phyloP scores from a whole-genome alignment of 2,888 invertebrate species.

The Thereva nobilitata region DNA sequence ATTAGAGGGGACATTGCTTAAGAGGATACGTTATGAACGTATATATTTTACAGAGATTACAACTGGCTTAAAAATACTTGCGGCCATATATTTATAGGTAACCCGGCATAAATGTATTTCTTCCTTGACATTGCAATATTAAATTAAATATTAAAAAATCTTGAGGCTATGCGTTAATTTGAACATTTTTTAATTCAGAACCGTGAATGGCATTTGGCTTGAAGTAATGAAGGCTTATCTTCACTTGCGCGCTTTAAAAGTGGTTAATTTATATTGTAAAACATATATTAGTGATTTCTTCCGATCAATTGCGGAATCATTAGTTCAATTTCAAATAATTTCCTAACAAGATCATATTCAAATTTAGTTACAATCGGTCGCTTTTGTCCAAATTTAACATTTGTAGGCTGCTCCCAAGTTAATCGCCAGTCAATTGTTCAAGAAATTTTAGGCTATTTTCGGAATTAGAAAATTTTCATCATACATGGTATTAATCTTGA shows the following conservation, averaged over 20 bases:
- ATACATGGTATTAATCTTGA: constrained; percentile 38
- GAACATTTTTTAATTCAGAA: constrained; percentile 40
- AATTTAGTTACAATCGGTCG: constrained; percentile 41
- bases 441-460: constrained; percentile 37
- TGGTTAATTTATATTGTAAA: constrained; percentile 40
- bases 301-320: constrained; percentile 35
- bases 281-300: constrained; percentile 38
- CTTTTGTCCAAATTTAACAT: constrained; percentile 40
- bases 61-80: no score
- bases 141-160: constrained; percentile 38
- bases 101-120: no score
- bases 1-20: no score
- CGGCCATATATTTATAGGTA: no score
- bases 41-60: no score
- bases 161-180: constrained; percentile 38
- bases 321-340: constrained; percentile 37
- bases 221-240: constrained; percentile 35
- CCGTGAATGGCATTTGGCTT: constrained; percentile 34
- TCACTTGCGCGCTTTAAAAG: constrained; percentile 33
- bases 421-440: constrained; percentile 27
- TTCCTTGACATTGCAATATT: no score
- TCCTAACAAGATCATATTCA: constrained; percentile 32
- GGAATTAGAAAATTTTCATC: constrained; percentile 37
- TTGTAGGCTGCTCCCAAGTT: constrained; percentile 29
- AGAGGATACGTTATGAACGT: no score